A percentile compares a stretch with the other conserved stretches of the same genome.
Conservation (phyloP, 1,140 invertebrate species). For the Saccostrea glomerata region DNA sequence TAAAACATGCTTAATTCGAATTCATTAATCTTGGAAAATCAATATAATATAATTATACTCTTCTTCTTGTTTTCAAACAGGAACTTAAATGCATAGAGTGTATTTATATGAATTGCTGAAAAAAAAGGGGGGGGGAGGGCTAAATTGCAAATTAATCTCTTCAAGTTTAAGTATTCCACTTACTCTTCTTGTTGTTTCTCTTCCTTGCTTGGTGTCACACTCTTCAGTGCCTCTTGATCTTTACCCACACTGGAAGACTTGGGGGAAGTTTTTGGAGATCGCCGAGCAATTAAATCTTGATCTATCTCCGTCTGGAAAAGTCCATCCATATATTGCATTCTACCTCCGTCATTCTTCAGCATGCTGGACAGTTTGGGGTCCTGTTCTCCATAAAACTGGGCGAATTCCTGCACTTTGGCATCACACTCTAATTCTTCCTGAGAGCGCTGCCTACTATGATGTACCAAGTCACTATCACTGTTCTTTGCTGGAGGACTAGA, state of each 20-base stretch:
- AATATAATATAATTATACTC: too few relatives aligned
- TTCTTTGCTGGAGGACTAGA: slow-evolving; percentile 8
- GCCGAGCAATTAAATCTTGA: background rate
- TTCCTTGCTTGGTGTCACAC: slow-evolving; percentile 40
- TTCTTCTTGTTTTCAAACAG: too few relatives aligned
- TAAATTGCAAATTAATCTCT: background rate
- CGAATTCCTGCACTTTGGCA: slow-evolving; percentile 86
- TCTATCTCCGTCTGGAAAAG: slow-evolving; percentile 80
- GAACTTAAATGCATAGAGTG: too few relatives aligned
- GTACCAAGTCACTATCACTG: slow-evolving; percentile 4
- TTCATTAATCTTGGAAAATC: too few relatives aligned
- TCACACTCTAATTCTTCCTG: slow-evolving; percentile 91
- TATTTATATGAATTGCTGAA: too few relatives aligned
- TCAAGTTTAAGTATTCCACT: background rate
- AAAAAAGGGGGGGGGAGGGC: too few relatives aligned
- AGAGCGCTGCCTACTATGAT: slow-evolving; percentile 80
- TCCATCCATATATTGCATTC: slow-evolving; percentile 89
- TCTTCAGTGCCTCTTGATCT: background rate
- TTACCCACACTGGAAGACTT: slow-evolving; percentile 36
- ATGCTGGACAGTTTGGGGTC: slow-evolving; percentile 73
- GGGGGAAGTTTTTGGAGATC: slow-evolving; percentile 37
- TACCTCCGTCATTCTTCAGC: slow-evolving; percentile 86
- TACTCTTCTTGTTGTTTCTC: background rate
- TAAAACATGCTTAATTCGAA: too few relatives aligned
- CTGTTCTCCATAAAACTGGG: slow-evolving; percentile 83